Conservation (phyloP, 2,113 vertebrate genomes). For the Mustelus asterias region DNA sequence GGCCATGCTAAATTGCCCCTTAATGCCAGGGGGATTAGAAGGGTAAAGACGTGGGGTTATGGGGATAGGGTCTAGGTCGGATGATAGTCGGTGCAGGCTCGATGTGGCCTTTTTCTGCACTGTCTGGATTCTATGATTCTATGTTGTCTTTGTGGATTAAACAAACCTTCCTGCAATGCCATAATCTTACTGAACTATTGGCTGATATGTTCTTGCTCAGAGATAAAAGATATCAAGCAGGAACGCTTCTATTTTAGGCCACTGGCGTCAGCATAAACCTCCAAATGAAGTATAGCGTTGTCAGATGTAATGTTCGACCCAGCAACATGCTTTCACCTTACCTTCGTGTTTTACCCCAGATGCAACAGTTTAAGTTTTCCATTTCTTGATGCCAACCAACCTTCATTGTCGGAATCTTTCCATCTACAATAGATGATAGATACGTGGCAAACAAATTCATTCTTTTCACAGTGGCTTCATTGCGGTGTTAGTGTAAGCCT, state of each 20-base stretch:
- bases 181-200: neutral
- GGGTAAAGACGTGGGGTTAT: no score
- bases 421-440: neutral
- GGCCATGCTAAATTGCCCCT: neutral
- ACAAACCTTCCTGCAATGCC: neutral
- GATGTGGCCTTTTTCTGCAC: no score
- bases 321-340: neutral
- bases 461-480: no score
- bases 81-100: no score
- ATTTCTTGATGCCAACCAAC: neutral
- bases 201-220: neutral
- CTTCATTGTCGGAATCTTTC: neutral
- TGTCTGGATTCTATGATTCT: neutral
- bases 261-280: neutral
- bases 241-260: neutral
- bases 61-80: no score
- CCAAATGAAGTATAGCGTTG: neutral
- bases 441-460: no score
- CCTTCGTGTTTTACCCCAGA: neutral
- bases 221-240: neutral
- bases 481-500: no score
- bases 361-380: neutral
- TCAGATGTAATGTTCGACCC: neutral
- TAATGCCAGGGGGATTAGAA: no score
- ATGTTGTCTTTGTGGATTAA: neutral